Base-by-base conservation (phyloP, 2,888 invertebrate genomes). In the Xylota sylvarum region DNA sequence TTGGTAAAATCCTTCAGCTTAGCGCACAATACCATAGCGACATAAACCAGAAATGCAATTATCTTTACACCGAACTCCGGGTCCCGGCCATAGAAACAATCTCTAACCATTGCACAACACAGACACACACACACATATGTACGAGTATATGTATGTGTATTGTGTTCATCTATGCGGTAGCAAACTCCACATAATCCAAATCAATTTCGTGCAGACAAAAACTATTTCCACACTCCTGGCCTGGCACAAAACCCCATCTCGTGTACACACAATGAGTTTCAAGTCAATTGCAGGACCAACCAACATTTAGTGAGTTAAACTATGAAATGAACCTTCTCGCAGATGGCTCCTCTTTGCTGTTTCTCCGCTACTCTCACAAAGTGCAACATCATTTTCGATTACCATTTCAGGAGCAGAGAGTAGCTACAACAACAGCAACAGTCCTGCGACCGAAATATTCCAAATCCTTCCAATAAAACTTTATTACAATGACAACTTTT, bases 31-130 rank as follows among this genome's bases (percentile, higher is more conserved):
- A 73, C 86, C 86, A 78, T 82, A 77, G 82, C 77, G 82, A 82
- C 86, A 82, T 86, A 86, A 86, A 86, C 85, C 86, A 86, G 82
- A 86, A 86, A 86, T 86, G 82, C 86, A 86, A 86, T 86, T 82
- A 81, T 86, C 86, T 67, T 86, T 81, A 72, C 82, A 86, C 77
- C 81, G 73, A 67, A 43, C 73, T 73, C 73, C 50, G 62, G 56
- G 48, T 58, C 65, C 56, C 32, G 30, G 52, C 14, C 14, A 74
- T 23, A 30, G 70, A 40, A 80, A 60, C 65, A 46, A 76, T 48
- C 55, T 55, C 67, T 27, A 23, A 37, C 52, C 19, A 43, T 12
- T 27, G 35, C 23, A 23, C 23, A 1, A 23, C 23, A 64, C 30
- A 56, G 52, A 56, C 27, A 17, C 32, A 46, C 10, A 14, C 23